phyloP scores from a whole-genome alignment of 2,888 invertebrate genomes.

The Monochamus alternatus region DNA sequence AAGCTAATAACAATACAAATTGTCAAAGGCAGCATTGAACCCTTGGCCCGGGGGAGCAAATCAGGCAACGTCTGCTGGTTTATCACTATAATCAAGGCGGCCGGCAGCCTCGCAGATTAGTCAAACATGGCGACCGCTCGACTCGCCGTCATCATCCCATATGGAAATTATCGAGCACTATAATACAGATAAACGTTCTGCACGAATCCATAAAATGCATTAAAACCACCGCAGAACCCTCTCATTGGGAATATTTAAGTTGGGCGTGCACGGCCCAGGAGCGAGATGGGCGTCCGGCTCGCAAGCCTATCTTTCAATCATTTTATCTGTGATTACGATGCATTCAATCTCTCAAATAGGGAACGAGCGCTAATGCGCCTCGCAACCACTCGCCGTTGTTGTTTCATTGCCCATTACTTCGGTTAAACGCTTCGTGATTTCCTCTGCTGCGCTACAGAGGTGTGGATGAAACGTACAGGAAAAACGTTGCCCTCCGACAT shows the following conservation, averaged over 20 bases:
- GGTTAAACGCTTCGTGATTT: constrained; percentile 9
- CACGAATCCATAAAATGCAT: constrained; percentile 69
- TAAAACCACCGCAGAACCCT: constrained; percentile 64
- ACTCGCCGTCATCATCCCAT: constrained; percentile 65
- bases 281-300: constrained; percentile 55
- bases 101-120: constrained; percentile 63
- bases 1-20: constrained; percentile 49
- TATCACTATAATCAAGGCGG: constrained; percentile 68
- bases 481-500: too few relatives aligned
- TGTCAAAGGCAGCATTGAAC: constrained; percentile 50
- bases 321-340: constrained; percentile 50
- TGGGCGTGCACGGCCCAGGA: constrained; percentile 62
- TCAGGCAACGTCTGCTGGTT: constrained; percentile 58
- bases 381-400: constrained; percentile 5
- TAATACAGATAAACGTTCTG: constrained; percentile 69
- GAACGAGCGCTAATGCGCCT: constrained; percentile 26
- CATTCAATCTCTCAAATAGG: constrained; percentile 31
- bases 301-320: constrained; percentile 47
- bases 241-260: constrained; percentile 68
- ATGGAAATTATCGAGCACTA: constrained; percentile 69
- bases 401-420: constrained; percentile 4
- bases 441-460: too few relatives aligned
- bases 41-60: constrained; percentile 56
- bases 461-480: too few relatives aligned
- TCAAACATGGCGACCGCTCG: constrained; percentile 52